These are phyloP conservation scores for Sandelia bainsii DNA, from an alignment of 2,797 vertebrate species.

Conservation along the genomic window DNA sequence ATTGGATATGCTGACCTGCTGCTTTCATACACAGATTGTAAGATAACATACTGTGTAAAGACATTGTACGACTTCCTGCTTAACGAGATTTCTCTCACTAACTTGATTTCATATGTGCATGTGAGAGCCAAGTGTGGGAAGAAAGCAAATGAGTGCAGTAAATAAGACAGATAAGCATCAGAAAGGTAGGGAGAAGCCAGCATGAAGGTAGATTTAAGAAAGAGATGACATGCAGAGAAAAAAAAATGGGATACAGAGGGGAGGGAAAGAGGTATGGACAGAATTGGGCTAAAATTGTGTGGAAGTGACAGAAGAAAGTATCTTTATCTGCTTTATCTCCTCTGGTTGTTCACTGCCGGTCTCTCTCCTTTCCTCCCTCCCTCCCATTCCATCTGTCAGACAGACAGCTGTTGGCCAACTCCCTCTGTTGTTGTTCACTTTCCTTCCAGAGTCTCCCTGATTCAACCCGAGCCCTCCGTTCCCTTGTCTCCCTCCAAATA, in stretches of 20 bases:
- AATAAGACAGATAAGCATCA: conserved; percentile 32
- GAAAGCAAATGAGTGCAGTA: conserved; percentile 28
- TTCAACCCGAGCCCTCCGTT: conserved; percentile 49
- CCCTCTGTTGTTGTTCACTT: conserved; percentile 52
- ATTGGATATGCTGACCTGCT: not conserved
- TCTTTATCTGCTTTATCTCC: conserved; percentile 77
- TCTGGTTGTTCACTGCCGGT: conserved; percentile 57
- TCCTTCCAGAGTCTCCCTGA: conserved; percentile 49
- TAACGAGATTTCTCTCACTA: conserved; percentile 37
- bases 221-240: conserved; percentile 1
- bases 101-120: conserved; percentile 26
- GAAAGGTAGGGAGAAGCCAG: conserved; percentile 15
- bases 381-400: conserved; percentile 67
- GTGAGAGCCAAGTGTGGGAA: conserved; percentile 20
- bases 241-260: not conserved
- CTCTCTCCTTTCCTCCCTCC: conserved; percentile 44
- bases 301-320: conserved; percentile 31
- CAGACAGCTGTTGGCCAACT: conserved; percentile 64
- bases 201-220: conserved; percentile 28
- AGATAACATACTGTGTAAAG: not conserved
- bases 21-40: conserved; percentile 1
- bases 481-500: conserved; percentile 61
- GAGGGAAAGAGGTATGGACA: conserved; percentile 5
- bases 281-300: conserved; percentile 15
- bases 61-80: conserved; percentile 32